Evolutionary conservation across 2,888 invertebrate genomes (phyloP), one percentile per base, ranked within the genome.

Genomic region (Apomyelois bistriatella): DNA sequence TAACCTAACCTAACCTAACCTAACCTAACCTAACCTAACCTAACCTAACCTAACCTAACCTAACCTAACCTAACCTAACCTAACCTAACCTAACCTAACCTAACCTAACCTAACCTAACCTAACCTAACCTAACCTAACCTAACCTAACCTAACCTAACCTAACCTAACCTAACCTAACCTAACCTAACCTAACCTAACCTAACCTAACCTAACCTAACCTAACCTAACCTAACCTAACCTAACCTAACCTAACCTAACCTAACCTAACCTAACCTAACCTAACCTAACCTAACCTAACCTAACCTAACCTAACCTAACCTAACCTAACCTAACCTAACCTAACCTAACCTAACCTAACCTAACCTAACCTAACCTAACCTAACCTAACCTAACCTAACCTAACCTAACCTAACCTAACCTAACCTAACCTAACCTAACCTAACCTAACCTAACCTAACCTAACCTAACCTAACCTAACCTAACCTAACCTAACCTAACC

Each of bases 211-310:
- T 50, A 46, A 57, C 56, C 52, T 52, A 52, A 54, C 54, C 57
- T 53, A 60, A 60, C 57, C 60, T 57, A 57, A 57, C 59, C 57
- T 57, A 58, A 58, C 60, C 60, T 56, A 58, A 57, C 60, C 58
- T 57, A 59, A 59, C 59, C 59, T 57, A 59, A 59, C 58, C 59
- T 57, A 57, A 59, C 59, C 59, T 59, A 59, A 59, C 59, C 59
- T 57, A 59, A 57, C 59, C 57, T 53, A 60, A 60, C 57, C 60
- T 57, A 57, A 57, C 59, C 57, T 57, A 58, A 58, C 60, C 60
- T 56, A 58, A 57, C 60, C 58, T 57, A 59, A 59, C 59, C 59
- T 57, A 59, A 59, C 58, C 59, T 57, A 57, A 59, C 59, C 59
- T 59, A 59, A 59, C 59, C 59, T 57, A 59, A 59, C 35, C 35